These are phyloP conservation scores for Drosophila nr. perissopoda DNA, from an alignment of 2,888 invertebrate genomes.

Conservation along the genomic window DNA sequence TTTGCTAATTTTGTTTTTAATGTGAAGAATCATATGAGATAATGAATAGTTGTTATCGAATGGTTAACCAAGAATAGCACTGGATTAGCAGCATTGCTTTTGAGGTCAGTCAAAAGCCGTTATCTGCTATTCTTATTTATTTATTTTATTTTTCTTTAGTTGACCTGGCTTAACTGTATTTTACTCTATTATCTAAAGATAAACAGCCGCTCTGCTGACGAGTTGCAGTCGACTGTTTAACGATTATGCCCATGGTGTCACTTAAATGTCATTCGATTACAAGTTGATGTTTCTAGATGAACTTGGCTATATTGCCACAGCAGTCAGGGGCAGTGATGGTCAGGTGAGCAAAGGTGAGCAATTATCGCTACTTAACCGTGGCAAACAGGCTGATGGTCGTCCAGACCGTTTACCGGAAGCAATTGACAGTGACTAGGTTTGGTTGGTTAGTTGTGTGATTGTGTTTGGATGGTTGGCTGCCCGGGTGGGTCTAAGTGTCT, in stretches of 20 bases:
- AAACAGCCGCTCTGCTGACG: slow-evolving; percentile 3
- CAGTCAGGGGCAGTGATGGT: slow-evolving; percentile 8
- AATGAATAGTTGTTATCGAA: not conserved
- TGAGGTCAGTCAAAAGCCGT: not conserved
- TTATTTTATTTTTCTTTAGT: not conserved
- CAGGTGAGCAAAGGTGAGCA: slow-evolving; percentile 57
- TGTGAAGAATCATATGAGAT: not conserved
- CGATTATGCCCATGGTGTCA: slow-evolving; percentile 70
- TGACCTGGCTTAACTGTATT: not conserved
- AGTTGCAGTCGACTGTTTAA: slow-evolving; percentile 32
- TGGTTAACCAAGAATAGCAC: not conserved
- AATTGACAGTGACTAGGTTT: not conserved
- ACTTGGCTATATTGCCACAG: slow-evolving; percentile 28
- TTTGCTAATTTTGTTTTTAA: accelerated
- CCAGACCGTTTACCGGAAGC: slow-evolving; percentile 43
- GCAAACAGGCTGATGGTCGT: slow-evolving; percentile 39
- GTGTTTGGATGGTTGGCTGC: not conserved
- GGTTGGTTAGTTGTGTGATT: not conserved
- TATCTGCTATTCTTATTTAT: not conserved
- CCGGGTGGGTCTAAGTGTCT: not conserved
- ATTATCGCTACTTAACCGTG: slow-evolving; percentile 73
- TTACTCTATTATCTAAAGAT: not conserved
- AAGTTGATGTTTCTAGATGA: slow-evolving; percentile 46
- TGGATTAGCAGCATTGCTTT: not conserved
- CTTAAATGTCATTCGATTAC: slow-evolving; percentile 71